Conservation (phyloP, 2,797 vertebrate species). For the Rachycentron canadum region DNA sequence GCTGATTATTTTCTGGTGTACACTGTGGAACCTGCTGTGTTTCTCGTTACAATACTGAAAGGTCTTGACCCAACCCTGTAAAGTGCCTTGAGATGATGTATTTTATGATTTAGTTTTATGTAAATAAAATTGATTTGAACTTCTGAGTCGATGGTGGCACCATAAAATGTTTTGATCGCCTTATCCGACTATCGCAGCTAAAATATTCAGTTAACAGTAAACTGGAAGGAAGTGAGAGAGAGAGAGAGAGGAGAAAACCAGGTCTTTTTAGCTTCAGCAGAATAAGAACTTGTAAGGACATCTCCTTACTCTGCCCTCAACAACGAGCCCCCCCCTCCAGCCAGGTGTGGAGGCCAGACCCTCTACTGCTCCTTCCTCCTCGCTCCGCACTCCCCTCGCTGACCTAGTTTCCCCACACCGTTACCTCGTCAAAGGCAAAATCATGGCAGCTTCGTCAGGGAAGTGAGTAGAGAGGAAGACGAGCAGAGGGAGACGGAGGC, state of each 20-base stretch:
- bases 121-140: too few species aligned
- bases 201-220: too few species aligned
- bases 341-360: slow-evolving; percentile 30
- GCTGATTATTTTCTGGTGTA: too few species aligned
- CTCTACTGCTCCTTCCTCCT: not conserved
- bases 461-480: slow-evolving; percentile 40
- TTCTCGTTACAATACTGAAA: too few species aligned
- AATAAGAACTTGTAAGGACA: not conserved
- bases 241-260: not conserved
- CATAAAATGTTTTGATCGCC: too few species aligned
- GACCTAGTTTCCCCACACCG: slow-evolving; percentile 64
- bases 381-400: slow-evolving; percentile 4
- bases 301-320: slow-evolving; percentile 20
- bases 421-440: slow-evolving; percentile 42
- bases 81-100: too few species aligned
- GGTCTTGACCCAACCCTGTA: too few species aligned
- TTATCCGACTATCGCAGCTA: too few species aligned
- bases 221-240: too few species aligned
- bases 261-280: not conserved
- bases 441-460: slow-evolving; percentile 11
- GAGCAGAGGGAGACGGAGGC: slow-evolving; percentile 24
- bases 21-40: too few species aligned
- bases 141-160: too few species aligned
- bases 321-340: slow-evolving; percentile 11
- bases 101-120: too few species aligned